A percentile compares a stretch with the other conserved stretches of the same genome.
phyloP scores from a whole-genome alignment of 2,888 invertebrate genomes.

The Melanotus villosus region DNA sequence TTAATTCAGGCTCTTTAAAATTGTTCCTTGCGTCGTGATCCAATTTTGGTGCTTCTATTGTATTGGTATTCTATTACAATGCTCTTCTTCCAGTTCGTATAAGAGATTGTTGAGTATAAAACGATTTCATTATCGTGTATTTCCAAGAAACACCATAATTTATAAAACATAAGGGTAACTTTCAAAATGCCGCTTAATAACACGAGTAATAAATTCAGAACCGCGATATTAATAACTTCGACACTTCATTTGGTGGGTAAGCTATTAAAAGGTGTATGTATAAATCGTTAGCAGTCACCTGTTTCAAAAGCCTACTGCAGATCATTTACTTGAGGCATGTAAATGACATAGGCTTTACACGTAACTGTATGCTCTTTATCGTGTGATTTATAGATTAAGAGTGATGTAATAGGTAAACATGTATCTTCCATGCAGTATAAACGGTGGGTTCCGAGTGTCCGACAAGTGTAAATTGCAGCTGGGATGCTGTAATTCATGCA shows the following conservation, averaged over 20 bases:
- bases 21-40: no score
- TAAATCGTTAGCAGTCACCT: conserved; percentile 40
- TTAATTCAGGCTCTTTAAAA: no score
- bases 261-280: conserved; percentile 47
- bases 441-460: conserved; percentile 56
- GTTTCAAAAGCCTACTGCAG: conserved; percentile 32
- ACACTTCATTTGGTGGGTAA: conserved; percentile 49
- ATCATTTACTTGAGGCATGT: conserved; percentile 36
- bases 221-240: conserved; percentile 48
- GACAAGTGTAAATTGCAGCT: conserved; percentile 60
- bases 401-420: conserved; percentile 57
- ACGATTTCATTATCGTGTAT: no score
- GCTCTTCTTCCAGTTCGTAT: no score
- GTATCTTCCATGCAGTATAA: conserved; percentile 51
- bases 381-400: conserved; percentile 55
- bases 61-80: no score
- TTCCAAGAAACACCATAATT: no score
- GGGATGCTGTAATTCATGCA: conserved; percentile 55
- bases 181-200: no score
- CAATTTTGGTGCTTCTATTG: no score
- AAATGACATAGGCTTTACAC: conserved; percentile 38
- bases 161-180: no score
- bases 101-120: no score
- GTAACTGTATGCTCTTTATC: conserved; percentile 39
- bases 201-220: conserved; percentile 29